Evolutionary conservation across 2,113 vertebrate species (phyloP), one percentile per base, ranked within the genome.

Genomic region (Toxotes chatareus): DNA sequence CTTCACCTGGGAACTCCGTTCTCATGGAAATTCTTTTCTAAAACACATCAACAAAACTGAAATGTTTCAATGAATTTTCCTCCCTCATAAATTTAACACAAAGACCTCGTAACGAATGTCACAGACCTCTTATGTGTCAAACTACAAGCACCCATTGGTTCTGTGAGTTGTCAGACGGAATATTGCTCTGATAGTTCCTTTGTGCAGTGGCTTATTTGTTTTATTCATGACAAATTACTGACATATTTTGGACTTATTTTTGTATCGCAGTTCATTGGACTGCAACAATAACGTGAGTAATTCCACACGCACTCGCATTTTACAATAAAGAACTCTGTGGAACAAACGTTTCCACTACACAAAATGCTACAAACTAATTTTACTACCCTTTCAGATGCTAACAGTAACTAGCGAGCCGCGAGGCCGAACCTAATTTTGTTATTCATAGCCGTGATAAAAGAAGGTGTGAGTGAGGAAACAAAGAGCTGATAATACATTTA

Each of bases 111-210:
- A 55, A 44, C 60, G 7, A 53, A 31, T 66, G 31, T 53, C 32
- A 57, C 27, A 71, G 10, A 14, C 46, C 10, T 63, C 53, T 23
- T 71, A 47, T 64, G n/a, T 60, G 17, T 65, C 59, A 42, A 83
- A 60, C 34, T 73, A 42, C 34, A 67, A 53, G 23, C 17, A 47
- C 38, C 0, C 51, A 27, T 5, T 36, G 32, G 21, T 80, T 75
- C 16, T 69, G n/a, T 34, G 56, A 23, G 40, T 31, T 16, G 19
- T 47, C 23, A 17, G 19, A 34, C 51, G 65, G 36, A 56, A 47
- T 47, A 27, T 55, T 76, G 0, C 23, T 60, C 55, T 6, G 12
- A 57, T 59, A 16, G 36, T 34, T 61, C 12, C 8, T 31, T 44
- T 12, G 55, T 36, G 46, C 34, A 19, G 51, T 31, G 23, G 46